Base-by-base conservation (phyloP, 2,888 invertebrate genomes). In the Drosophila siamana region DNA sequence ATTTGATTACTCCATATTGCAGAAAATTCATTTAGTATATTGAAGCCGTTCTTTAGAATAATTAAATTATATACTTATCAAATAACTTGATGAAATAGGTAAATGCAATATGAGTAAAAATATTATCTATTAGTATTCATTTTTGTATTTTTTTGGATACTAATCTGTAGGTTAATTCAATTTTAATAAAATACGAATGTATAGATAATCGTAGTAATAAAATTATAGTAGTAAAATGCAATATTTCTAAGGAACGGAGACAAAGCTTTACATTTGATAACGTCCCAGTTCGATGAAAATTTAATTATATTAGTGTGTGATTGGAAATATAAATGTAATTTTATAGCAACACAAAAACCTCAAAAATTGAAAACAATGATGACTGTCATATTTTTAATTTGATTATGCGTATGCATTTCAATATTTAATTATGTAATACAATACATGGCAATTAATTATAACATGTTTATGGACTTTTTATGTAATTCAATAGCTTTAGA, bases 371-470 rank as follows among this genome's bases (percentile, higher is more conserved):
- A 38, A 38, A 7, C 36, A 38, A 38, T 38, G 36, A 15, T 38
- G 15, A 38, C 6, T 38, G 13, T 13, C 36, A 38, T 15, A 38
- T 15, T 36, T 6, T 36, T 36, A 33, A 47, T 16, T 15, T 11
- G 38, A 38, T 38, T 33, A 33, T 33, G 33, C 33, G 33, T n/a
- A 33, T 33, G 33, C 9, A n/a, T 48, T 54, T 13, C 24, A 55
- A 26, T 19, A 33, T 11, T 33, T 24, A 55, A 55, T 22, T 33
- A 44, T 44, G 55, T 41, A 54, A 54, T 41, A 8, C 19, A 54
- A 54, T 54, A 41, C 28, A 16, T 26, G 13, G 7, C 19, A 30
- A 13, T 52, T 41, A 41, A 13, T 11, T 28, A 2, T 7, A 19
- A 9, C 5, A 41, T 30, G 30, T 43, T 11, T 22, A 54, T 43